Evolutionary conservation across 2,113 vertebrate genomes (phyloP).

Genomic region (Orthochromis indermauri): DNA sequence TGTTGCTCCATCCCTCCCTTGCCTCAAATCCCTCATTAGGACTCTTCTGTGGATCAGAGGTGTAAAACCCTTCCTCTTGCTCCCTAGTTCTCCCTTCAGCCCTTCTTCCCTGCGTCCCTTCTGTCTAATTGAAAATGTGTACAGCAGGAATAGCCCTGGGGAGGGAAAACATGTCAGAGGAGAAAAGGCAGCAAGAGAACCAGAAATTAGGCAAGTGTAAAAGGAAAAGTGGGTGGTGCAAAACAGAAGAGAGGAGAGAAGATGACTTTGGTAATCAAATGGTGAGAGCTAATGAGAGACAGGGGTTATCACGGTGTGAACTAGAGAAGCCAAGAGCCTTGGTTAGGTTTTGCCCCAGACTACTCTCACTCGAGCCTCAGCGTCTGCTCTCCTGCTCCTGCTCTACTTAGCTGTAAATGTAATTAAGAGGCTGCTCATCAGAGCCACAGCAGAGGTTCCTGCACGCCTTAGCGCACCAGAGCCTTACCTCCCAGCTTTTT

Average conservation of each 20-base stretch:
- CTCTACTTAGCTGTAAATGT: conserved; percentile 66
- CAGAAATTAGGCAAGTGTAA: conserved; percentile 19
- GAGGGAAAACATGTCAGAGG: conserved; percentile 25
- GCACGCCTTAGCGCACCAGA: conserved; percentile 38
- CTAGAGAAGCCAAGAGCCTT: conserved; percentile 34
- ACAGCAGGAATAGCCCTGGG: conserved; percentile 41
- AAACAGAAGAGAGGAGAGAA: conserved; percentile 1
- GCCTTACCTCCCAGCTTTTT: conserved; percentile 25
- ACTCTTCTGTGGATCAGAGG: conserved; percentile 59
- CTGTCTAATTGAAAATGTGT: conserved; percentile 68
- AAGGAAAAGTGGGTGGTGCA: conserved; percentile 10
- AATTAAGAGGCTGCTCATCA: conserved; percentile 67
- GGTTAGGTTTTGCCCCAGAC: conserved; percentile 36
- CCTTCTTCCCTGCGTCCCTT: conserved; percentile 46
- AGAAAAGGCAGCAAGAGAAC: conserved; percentile 3
- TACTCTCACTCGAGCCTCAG: conserved; percentile 34
- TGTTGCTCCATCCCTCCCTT: conserved; percentile 21
- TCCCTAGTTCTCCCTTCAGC: conserved; percentile 22
- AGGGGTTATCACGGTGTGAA: conserved; percentile 20
- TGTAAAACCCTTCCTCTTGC: conserved; percentile 57
- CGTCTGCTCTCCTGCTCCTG: conserved; percentile 48
- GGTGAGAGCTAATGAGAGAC: conserved; percentile 33
- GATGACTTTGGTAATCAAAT: conserved; percentile 1
- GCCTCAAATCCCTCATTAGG: conserved; percentile 61
- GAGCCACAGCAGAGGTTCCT: conserved; percentile 41